phyloP scores from a whole-genome alignment of 2,797 vertebrate species.

The Adelosebastes latens region DNA sequence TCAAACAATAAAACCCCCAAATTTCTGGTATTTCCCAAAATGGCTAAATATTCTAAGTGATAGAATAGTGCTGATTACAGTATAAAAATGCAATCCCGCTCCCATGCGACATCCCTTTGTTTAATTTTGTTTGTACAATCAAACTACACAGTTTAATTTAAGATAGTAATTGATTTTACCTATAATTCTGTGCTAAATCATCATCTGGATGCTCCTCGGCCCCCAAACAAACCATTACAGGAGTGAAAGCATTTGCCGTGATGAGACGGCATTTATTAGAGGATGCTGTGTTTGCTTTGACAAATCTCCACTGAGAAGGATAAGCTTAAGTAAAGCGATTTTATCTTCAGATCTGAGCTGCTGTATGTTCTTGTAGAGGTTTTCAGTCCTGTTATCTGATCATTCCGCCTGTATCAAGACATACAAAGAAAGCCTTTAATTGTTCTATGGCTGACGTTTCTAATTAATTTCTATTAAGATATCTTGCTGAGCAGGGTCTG shows the following conservation, averaged over 20 bases:
- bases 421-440: not conserved
- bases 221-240: slow-evolving; percentile 3
- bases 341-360: not conserved
- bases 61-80: no score
- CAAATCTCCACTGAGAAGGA: not conserved
- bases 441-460: not conserved
- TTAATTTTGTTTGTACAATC: slow-evolving; percentile 1
- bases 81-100: no score
- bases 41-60: not conserved
- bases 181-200: slow-evolving; percentile 4
- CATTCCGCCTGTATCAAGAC: not conserved
- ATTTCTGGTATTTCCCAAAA: not conserved
- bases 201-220: not conserved
- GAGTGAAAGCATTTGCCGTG: not conserved
- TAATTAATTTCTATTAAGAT: not conserved
- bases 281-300: slow-evolving; percentile 2
- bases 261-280: not conserved
- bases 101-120: not conserved
- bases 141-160: not conserved
- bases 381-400: not conserved
- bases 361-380: not conserved
- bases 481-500: not conserved
- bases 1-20: not conserved
- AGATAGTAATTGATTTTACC: not conserved
- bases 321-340: not conserved